phyloP scores from a whole-genome alignment of 2,888 invertebrate genomes.

The Eretmocerus hayati region DNA sequence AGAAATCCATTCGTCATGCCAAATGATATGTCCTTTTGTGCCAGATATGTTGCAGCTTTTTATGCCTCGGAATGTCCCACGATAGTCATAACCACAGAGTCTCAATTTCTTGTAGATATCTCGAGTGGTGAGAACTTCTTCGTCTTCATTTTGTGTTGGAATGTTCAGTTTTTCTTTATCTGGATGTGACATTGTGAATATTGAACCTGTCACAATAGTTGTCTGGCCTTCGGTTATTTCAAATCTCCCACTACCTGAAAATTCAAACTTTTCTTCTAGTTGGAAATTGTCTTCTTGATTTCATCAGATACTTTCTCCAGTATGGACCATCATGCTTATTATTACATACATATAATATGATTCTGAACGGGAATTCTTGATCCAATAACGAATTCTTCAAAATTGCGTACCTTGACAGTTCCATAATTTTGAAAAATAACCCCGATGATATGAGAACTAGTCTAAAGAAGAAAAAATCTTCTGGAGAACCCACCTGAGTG shows the following conservation, averaged over 20 bases:
- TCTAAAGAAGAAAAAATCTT: neutral
- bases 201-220: constrained; percentile 64
- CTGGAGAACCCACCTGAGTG: constrained; percentile 56
- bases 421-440: too few relatives aligned
- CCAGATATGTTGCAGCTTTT: constrained; percentile 46
- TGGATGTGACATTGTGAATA: constrained; percentile 54
- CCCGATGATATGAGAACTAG: too few relatives aligned
- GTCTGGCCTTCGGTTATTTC: constrained; percentile 63
- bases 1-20: constrained; percentile 62
- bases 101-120: constrained; percentile 47
- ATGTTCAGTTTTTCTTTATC: constrained; percentile 34
- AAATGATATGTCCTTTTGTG: constrained; percentile 43
- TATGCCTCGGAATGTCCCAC: constrained; percentile 50
- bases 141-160: constrained; percentile 24
- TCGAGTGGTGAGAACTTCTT: constrained; percentile 33
- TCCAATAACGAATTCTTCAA: neutral
- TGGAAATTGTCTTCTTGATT: too few relatives aligned
- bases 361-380: neutral
- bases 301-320: too few relatives aligned
- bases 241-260: constrained; percentile 42
- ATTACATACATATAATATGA: too few relatives aligned
- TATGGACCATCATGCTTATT: too few relatives aligned
- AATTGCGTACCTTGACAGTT: too few relatives aligned
- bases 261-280: too few relatives aligned
- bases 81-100: constrained; percentile 52